Evolutionary conservation across 1,140 invertebrate genomes (phyloP), one percentile per base, ranked within the genome.

Genomic region (Bombus vancouverensis): DNA sequence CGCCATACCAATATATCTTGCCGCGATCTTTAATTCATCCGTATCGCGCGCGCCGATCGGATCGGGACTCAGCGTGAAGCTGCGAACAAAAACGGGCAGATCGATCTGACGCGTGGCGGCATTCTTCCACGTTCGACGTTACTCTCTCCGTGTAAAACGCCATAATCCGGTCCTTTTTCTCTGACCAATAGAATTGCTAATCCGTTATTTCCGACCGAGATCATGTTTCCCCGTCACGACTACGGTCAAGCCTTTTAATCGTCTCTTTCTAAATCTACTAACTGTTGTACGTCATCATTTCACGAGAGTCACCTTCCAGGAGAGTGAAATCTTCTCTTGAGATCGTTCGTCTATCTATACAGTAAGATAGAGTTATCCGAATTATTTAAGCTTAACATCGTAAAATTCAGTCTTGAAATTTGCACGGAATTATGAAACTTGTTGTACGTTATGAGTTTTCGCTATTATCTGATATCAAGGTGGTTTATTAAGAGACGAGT

Each of bases 21-120:
- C 86, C 81, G 89, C 79, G 88, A 90, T 90, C 88, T 90, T 90
- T 85, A 89, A 89, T 90, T 89, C 88, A 87, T 90, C 81, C 81
- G 79, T 89, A 89, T 90, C 85, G 77, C 73, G 83, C 68, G 53
- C 25, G 39, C 6, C 76, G 76, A 85, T 85, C 83, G 83, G 47
- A 70, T 53, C 81, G 37, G 44, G 81, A 68, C 81, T 65, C 82
- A 78, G 82, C 82, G 74, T 83, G 82, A 85, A 85, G 76, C 83
- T 73, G 83, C 68, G 53, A 85, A 85, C 83, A 80, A 85, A 85
- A 84, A 85, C 59, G 68, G 39, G 25, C 1, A 39, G 78, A 86
- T 81, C 84, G 84, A 82, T 81, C 78, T 44, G 84, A 81, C 84
- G 44, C 78, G 78, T 86, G 79, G 70, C 79, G 37, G 84, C 62